Base-by-base conservation (phyloP, 2,888 invertebrate species). In the Isoperla grammatica region DNA sequence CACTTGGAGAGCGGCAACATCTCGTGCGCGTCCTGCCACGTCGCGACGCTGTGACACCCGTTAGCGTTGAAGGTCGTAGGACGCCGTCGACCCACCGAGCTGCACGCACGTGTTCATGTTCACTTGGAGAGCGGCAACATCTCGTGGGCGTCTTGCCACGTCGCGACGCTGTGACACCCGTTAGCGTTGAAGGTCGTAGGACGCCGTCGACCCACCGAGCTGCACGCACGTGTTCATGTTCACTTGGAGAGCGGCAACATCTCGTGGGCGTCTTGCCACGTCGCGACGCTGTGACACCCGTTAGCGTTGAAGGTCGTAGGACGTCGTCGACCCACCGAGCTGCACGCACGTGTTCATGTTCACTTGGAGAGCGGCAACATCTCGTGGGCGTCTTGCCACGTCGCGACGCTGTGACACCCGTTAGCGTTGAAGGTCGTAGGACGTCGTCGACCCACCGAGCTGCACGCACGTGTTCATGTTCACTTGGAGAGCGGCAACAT, bases 21-120 rank as follows among this genome's bases (percentile, higher is more conserved):
- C 67, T 79, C 78, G 64, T 77, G 76, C 59, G 72, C 73, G 66
- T 78, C 76, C 63, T 73, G 72, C 74, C 78, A 79, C 23, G 76
- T 75, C 11, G 46, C 19, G 3, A 49, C 19, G 2, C 49, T 54
- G 15, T 59, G 56, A n/a, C 35, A 49, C 65, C 76, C 69, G 69
- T 74, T 74, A 64, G 71, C 64, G 63, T 71, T 68, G 29, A 71
- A 67, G 6, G 74, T 68, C 1, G 35, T 29, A 15, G 12, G 13
- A 2, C 76, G 71, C 45, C 69, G 69, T 22, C 73, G 73, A 17
- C 67, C 56, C 48, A 72, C 70, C 23, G 74, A 72, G 39, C 69
- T 71, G 53, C 69, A 72, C 60, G 73, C 73, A 39, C 75, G 71
- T 63, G 71, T n/a, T n/a, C n/a, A n/a, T n/a, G 35, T 15, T 61